Evolutionary conservation across 2,797 vertebrate species (phyloP).

Genomic region (Phalloptychus januarius): DNA sequence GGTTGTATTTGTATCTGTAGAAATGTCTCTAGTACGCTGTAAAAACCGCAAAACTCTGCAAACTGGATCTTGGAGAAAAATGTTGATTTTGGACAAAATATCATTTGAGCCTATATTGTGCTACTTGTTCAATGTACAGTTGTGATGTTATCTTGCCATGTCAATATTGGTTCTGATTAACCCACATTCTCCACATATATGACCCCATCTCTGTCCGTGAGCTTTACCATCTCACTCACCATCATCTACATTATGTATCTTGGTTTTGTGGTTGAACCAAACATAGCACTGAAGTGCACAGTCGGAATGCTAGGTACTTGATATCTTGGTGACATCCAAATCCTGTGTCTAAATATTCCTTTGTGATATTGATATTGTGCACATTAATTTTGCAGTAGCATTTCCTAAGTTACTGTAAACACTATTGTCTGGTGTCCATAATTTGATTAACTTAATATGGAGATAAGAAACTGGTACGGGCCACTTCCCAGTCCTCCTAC

Average conservation of each 20-base stretch:
- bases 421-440: background rate
- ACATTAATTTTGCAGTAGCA: background rate
- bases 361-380: background rate
- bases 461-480: background rate
- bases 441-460: background rate
- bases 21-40: background rate
- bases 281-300: background rate
- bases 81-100: background rate
- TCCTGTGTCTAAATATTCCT: background rate
- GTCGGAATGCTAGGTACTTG: background rate
- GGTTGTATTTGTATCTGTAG: background rate
- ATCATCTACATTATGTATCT: background rate
- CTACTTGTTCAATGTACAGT: background rate
- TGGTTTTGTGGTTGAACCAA: background rate
- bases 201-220: background rate
- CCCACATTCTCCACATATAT: background rate
- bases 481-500: background rate
- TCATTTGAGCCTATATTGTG: background rate
- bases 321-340: background rate
- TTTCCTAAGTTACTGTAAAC: slow-evolving; percentile 1
- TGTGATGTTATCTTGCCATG: background rate
- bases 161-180: background rate
- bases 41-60: background rate
- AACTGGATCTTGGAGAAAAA: background rate
- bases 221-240: background rate